Evolutionary conservation across 2,113 vertebrate species (phyloP).

Genomic region (Ranitomeya variabilis): DNA sequence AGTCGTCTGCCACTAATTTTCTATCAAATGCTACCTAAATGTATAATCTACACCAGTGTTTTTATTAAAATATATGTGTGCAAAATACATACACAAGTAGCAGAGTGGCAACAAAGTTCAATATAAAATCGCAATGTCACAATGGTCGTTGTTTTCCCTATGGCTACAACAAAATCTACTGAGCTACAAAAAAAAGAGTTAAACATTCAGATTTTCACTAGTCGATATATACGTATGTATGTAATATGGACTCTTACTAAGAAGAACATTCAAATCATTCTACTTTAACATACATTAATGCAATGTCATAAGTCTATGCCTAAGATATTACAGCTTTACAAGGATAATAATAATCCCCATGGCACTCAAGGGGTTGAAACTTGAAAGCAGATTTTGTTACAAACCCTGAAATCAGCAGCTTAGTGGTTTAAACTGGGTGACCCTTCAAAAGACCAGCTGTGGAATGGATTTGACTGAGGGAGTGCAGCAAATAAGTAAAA

Average conservation of each 20-base stretch:
- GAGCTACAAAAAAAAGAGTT: background rate
- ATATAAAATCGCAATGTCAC: too few species aligned
- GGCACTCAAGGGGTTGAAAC: constrained; percentile 32
- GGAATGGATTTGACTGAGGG: constrained; percentile 38
- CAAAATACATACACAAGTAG: too few species aligned
- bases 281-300: constrained; percentile 10
- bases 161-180: too few species aligned
- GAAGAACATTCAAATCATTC: background rate
- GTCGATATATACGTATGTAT: background rate
- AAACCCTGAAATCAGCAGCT: constrained; percentile 38
- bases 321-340: constrained; percentile 45
- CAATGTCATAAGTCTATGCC: constrained; percentile 18
- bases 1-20: too few species aligned
- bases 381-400: constrained; percentile 43
- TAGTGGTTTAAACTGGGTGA: constrained; percentile 39
- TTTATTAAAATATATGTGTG: too few species aligned
- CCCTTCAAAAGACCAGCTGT: constrained; percentile 39
- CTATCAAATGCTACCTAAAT: too few species aligned
- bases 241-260: background rate
- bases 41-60: too few species aligned
- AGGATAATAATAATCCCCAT: constrained; percentile 45
- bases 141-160: too few species aligned
- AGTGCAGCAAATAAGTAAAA: constrained; percentile 39
- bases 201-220: background rate
- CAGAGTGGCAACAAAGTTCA: too few species aligned